A percentile compares a stretch with the other conserved stretches of the same genome.
These are phyloP conservation scores for Pemphigus obesinymphae DNA, from an alignment of 1,140 invertebrate species.

Conservation along the genomic window DNA sequence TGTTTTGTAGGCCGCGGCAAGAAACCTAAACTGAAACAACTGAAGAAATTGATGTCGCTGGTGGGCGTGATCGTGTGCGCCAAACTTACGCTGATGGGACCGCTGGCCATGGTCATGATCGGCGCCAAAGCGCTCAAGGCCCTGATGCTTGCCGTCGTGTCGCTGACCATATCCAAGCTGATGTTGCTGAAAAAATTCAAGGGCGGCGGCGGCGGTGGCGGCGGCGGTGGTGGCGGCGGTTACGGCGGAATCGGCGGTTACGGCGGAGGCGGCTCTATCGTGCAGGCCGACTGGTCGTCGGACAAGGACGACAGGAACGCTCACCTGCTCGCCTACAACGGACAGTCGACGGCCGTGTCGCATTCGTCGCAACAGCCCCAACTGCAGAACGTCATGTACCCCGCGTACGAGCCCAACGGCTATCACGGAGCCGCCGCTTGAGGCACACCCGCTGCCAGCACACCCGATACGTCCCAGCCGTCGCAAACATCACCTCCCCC, in stretches of 20 bases:
- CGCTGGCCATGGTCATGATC: conserved; percentile 46
- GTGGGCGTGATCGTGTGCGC: conserved; percentile 46
- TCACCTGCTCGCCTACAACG: neutral
- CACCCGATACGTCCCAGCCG: neutral
- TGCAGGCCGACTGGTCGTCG: conserved; percentile 5
- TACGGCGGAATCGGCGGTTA: neutral
- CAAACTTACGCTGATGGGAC: conserved; percentile 46
- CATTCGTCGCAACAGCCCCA: neutral
- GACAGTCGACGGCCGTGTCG: neutral
- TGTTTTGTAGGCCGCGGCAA: conserved; percentile 20
- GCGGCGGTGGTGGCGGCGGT: neutral
- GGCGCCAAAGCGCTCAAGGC: conserved; percentile 48
- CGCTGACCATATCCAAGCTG: conserved; percentile 47
- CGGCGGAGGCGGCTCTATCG: neutral
- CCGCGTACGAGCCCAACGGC: neutral
- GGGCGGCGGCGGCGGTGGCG: neutral
- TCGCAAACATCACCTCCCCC: neutral
- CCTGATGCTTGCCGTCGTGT: conserved; percentile 45
- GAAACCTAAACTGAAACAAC: conserved; percentile 49
- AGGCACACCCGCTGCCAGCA: too few relatives aligned
- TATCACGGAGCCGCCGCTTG: neutral
- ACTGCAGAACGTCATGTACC: neutral
- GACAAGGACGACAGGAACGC: conserved; percentile 29
- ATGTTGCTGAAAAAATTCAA: conserved; percentile 47
- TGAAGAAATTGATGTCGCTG: conserved; percentile 49